Conservation (phyloP, 2,888 invertebrate species). For the Athripsodes cinereus region DNA sequence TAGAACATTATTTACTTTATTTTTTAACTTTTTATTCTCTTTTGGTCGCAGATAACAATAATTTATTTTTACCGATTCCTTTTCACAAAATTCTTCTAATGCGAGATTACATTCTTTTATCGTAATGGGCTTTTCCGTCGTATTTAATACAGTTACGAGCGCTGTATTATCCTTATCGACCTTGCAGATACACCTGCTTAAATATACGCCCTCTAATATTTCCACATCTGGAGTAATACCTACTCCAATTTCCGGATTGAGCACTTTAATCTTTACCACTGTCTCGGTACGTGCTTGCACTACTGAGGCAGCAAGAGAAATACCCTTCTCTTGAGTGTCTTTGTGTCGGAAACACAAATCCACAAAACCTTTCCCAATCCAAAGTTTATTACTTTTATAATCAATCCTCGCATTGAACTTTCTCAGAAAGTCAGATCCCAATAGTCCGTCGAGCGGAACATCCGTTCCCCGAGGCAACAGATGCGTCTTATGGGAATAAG, state of each 20-base stretch:
- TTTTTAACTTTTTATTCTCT: not conserved
- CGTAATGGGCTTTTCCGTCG: not conserved
- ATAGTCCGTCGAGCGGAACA: not conserved
- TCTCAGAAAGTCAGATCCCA: not conserved
- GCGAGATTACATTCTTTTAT: not conserved
- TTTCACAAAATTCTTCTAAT: not conserved
- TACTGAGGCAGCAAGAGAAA: not conserved
- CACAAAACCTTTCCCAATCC: not conserved
- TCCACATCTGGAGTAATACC: not conserved
- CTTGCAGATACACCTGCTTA: not conserved
- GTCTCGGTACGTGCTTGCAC: not conserved
- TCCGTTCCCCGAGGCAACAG: not conserved
- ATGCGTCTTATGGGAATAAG: not conserved
- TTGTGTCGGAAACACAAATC: not conserved
- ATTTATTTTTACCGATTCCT: not conserved
- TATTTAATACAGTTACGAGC: not conserved
- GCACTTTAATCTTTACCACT: not conserved
- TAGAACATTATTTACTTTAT: slow-evolving; percentile 16
- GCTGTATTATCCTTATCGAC: not conserved
- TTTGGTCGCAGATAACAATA: too few relatives aligned
- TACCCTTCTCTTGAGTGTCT: not conserved
- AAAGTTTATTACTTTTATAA: not conserved
- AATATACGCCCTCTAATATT: not conserved
- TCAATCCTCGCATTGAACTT: not conserved
- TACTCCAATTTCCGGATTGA: not conserved